Percentiles rank a stretch among this genome's conserved stretches.
Evolutionary conservation across 2,797 vertebrate species (phyloP).

Genomic region (Mormyrus proboscirostris): DNA sequence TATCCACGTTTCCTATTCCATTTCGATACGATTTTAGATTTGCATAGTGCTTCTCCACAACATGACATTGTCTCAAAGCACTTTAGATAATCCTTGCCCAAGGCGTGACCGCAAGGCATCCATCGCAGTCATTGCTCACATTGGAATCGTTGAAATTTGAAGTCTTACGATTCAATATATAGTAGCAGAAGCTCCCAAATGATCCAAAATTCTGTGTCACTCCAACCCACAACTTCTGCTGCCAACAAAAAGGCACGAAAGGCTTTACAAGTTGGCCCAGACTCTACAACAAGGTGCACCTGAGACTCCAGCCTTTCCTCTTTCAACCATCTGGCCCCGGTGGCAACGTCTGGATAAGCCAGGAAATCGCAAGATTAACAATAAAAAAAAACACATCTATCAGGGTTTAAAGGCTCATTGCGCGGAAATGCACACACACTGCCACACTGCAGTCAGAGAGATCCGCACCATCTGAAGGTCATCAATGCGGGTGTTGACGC

Average conservation of each 20-base stretch:
- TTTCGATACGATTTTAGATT: neutral
- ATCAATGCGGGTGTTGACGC: conserved; percentile 92
- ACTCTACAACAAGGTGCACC: neutral
- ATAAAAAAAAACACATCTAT: neutral
- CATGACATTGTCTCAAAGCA: neutral
- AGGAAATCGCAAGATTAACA: neutral
- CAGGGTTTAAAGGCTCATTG: neutral
- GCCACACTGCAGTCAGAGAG: neutral
- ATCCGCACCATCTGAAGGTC: conserved; percentile 90
- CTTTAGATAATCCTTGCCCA: neutral
- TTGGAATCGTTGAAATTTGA: neutral
- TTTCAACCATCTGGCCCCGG: neutral
- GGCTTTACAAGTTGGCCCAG: neutral
- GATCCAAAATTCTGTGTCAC: neutral
- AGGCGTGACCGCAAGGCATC: neutral
- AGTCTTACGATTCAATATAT: neutral
- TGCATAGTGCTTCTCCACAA: neutral
- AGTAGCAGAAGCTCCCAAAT: neutral
- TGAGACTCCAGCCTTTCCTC: neutral
- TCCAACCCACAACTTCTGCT: neutral
- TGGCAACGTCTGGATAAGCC: neutral
- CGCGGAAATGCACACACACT: neutral
- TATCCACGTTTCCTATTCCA: neutral
- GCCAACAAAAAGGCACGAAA: neutral
- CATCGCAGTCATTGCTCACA: neutral